phyloP scores from a whole-genome alignment of 2,113 vertebrate genomes.

The Trogon melanurus region DNA sequence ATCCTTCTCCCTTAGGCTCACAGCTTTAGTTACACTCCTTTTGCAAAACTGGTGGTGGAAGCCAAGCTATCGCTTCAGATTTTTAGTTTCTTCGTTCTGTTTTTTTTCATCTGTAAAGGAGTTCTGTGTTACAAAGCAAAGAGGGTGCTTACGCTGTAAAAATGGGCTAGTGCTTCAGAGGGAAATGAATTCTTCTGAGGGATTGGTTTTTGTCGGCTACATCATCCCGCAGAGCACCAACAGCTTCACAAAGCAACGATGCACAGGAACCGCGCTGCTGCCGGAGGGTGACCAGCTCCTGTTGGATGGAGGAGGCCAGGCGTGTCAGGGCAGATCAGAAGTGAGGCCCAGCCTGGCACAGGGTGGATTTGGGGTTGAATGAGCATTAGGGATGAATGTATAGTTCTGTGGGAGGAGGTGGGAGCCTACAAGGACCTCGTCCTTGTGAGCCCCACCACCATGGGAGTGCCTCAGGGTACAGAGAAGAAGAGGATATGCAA shows the following conservation, averaged over 20 bases:
- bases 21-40: background rate
- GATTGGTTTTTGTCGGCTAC: background rate
- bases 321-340: background rate
- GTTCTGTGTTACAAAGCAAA: background rate
- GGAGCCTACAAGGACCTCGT: background rate
- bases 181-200: background rate
- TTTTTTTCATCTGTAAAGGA: background rate
- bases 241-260: background rate
- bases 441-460: background rate
- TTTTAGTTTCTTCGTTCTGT: background rate
- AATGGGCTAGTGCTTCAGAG: background rate
- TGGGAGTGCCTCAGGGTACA: background rate
- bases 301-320: background rate
- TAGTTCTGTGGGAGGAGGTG: background rate
- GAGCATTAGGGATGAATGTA: background rate
- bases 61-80: background rate
- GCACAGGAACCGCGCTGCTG: background rate
- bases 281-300: background rate
- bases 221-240: background rate
- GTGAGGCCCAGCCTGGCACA: background rate
- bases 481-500: background rate
- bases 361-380: background rate
- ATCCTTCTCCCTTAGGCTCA: background rate
- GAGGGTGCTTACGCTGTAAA: background rate
- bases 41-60: background rate